Conservation (phyloP, 2,888 invertebrate species). For the Mayetiola destructor region DNA sequence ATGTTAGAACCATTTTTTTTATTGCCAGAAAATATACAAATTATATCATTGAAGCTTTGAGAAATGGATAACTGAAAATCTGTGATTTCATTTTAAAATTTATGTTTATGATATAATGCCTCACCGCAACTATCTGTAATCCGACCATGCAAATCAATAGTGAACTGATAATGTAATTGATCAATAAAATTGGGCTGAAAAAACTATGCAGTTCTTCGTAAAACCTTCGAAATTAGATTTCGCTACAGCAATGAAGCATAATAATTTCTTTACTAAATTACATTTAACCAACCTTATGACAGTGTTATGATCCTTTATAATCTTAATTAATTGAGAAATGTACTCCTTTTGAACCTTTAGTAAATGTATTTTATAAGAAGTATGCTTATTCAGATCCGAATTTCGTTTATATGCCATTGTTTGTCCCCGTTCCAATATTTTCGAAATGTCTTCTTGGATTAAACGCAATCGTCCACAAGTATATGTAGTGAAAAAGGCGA, state of each 20-base stretch:
- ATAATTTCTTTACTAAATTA: background rate
- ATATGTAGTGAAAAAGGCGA: constrained; percentile 32
- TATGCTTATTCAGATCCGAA: background rate
- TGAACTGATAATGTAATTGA: constrained; percentile 31
- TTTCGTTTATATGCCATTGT: background rate
- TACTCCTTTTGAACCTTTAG: constrained; percentile 20
- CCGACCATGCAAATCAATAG: constrained; percentile 34
- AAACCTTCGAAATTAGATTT: constrained; percentile 25
- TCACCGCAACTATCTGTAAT: constrained; percentile 31
- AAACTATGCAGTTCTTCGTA: constrained; percentile 28
- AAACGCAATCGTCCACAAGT: constrained; percentile 31
- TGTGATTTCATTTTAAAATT: background rate
- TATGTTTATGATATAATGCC: background rate
- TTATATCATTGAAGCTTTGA: background rate
- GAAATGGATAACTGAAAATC: background rate
- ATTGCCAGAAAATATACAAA: background rate
- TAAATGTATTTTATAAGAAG: background rate
- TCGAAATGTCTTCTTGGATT: constrained; percentile 27
- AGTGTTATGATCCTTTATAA: constrained; percentile 26
- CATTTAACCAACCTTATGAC: constrained; percentile 25
- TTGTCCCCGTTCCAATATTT: constrained; percentile 21
- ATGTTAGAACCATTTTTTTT: background rate
- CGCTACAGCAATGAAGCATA: background rate
- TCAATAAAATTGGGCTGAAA: constrained; percentile 30
- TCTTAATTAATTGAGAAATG: constrained; percentile 21